Base-by-base conservation (phyloP, 2,888 invertebrate species). In the Polydrusus pterygomalis region DNA sequence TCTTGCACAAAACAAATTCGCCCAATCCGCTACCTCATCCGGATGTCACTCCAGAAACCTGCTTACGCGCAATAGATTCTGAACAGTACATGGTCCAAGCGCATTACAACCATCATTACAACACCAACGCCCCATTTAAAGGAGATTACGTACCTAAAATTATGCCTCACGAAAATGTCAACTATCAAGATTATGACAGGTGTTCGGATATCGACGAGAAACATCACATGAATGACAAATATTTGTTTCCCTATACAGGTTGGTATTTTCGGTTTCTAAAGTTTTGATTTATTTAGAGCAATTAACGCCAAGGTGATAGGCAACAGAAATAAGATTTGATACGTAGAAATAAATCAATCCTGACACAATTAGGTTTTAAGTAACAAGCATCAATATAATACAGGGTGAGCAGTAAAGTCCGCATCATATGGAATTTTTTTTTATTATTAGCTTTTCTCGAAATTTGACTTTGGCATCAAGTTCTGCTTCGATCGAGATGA, bases 211-310 rank as follows among this genome's bases (percentile, higher is more conserved):
- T 91, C 0, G 93, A 93, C 0, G 93, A 93, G 62, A 93, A 93
- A 81, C 93, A 93, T 82, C 92, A 91, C 80, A 85, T 91, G 11
- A 92, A 91, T 74, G 96, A 96, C 82, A 94, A 94, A 89, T 96
- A 96, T 87, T 89, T 93, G 77, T 96, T 95, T 83, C 96, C 96
- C 0, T 96, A 95, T 84, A 95, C 95, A 81, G 93, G 93, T 89
- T 86, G 87, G 87, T 67, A 51, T 9, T 17, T 49, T 9, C 17
- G 1, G 7, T 43, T 13, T 43, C n/a, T 43, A 25, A 25, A 5
- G 5, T 25, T 25, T 25, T 25, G 25, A 25, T 25, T 25, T n/a
- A 1, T 25, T 25, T 25, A 25, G 2, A 25, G 2, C 25, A 3
- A 25, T 25, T 25, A 3, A 25, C n/a, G 25, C 25, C 1, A 3